phyloP scores from a whole-genome alignment of 2,888 invertebrate species.

The Pseudanteris insignis region DNA sequence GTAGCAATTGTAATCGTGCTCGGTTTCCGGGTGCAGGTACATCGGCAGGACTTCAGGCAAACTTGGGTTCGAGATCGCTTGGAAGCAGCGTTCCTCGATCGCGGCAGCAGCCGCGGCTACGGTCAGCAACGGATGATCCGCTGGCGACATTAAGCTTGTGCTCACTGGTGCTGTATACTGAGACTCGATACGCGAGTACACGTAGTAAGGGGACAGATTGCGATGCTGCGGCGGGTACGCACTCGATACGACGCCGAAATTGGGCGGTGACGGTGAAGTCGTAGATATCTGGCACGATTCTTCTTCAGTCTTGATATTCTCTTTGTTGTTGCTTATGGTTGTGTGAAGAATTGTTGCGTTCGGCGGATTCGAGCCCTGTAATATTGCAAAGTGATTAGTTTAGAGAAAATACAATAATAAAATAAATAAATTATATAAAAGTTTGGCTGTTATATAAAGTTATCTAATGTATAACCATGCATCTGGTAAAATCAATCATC shows the following conservation, averaged over 20 bases:
- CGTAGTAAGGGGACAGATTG: conserved; percentile 60
- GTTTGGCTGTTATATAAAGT: too few species aligned
- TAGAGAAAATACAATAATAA: too few species aligned
- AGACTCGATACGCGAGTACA: conserved; percentile 57
- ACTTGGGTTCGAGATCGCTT: conserved; percentile 46
- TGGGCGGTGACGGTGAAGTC: conserved; percentile 16
- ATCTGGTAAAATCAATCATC: too few species aligned
- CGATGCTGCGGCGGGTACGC: conserved; percentile 51
- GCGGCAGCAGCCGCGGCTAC: conserved; percentile 67
- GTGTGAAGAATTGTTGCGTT: conserved; percentile 59
- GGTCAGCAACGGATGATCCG: conserved; percentile 56
- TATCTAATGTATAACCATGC: too few species aligned
- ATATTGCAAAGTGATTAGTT: too few species aligned
- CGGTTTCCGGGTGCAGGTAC: conserved; percentile 50
- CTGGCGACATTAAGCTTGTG: conserved; percentile 43
- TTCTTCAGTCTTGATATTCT: conserved; percentile 61
- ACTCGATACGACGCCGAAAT: conserved; percentile 14
- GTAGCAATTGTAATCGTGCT: conserved; percentile 33
- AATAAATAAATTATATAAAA: too few species aligned
- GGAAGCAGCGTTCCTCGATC: conserved; percentile 55
- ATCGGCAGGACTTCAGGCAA: conserved; percentile 54
- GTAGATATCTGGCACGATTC: conserved; percentile 36
- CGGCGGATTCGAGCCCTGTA: conserved; percentile 47
- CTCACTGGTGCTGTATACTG: conserved; percentile 43
- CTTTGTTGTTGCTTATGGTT: conserved; percentile 53